Percentiles rank a stretch among this genome's conserved stretches.
These are phyloP conservation scores for Hemaris fuciformis DNA, from an alignment of 2,888 invertebrate genomes.

Conservation along the genomic window DNA sequence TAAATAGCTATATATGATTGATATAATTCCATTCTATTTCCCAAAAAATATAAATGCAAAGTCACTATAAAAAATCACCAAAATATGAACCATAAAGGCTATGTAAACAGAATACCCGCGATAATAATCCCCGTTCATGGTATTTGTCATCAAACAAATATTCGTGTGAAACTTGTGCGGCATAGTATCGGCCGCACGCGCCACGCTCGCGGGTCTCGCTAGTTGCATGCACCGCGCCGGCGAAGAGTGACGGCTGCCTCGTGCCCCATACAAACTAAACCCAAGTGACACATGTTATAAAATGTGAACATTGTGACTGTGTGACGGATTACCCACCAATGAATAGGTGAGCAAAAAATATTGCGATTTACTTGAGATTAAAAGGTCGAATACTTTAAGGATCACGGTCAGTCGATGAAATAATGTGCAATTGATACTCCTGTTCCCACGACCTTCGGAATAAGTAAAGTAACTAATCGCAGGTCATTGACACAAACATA, in stretches of 20 bases:
- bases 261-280: background rate
- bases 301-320: slow-evolving; percentile 2
- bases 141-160: slow-evolving; percentile 2
- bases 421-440: background rate
- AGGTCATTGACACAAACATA: background rate
- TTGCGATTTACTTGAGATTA: too few relatives aligned
- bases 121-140: background rate
- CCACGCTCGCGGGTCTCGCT: background rate
- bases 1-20: too few relatives aligned
- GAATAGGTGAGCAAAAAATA: slow-evolving; percentile 3
- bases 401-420: background rate
- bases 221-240: slow-evolving; percentile 7
- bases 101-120: too few relatives aligned
- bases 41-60: too few relatives aligned
- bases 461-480: background rate
- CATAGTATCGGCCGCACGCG: slow-evolving; percentile 16
- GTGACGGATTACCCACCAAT: slow-evolving; percentile 1
- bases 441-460: background rate
- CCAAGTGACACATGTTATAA: background rate
- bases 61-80: too few relatives aligned
- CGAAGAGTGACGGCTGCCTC: slow-evolving; percentile 9
- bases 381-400: too few relatives aligned
- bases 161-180: slow-evolving; percentile 5
- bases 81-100: background rate
- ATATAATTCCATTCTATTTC: too few relatives aligned